Evolutionary conservation across 37 sponge, comb jelly and placozoan species (phyloP), one percentile per base, ranked within the genome.

Genomic region (Halisarca cf. caerulea): DNA sequence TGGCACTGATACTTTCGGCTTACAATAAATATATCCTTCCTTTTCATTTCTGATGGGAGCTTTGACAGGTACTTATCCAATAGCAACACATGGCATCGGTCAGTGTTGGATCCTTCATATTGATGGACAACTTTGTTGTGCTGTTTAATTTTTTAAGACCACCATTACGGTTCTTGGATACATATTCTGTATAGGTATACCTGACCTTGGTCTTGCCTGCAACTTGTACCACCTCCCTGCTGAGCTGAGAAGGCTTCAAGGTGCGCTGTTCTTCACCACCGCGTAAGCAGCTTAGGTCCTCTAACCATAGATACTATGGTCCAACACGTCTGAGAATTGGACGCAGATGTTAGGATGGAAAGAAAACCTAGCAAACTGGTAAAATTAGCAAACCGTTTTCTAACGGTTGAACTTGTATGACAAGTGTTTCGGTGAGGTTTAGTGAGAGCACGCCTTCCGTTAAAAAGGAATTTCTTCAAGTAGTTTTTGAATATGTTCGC

Each of bases 201-300:
- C 25, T 23, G 2, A 33, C 42, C 11, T 40, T 23, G 11, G 4
- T 23, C 5, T 45, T 68, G 18, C 53, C n/a, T 1, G 72, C 59
- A 39, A 83, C 72, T 14, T 43, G 66, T 40, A 64, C 47, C 27
- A 33, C 74, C n/a, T 84, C 53, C 15, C 61, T 53, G 20, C 24
- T 64, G 30, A 83, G n/a, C 54, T 83, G 83, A 66, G 83, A 83
- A 2, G 68, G 35, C 39, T 78, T 59, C 14, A 85, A 35, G 3
- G 32, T 20, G 20, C 86, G 23, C 3, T 85, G 79, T 82, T 86
- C 87, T 17, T 43, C 20, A 5, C 87, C 73, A 21, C 87, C 81
- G 18, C 70, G 11, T 18, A 86, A 47, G 43, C 87, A 86, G n/a
- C n/a, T n/a, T n/a, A n/a, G 57, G n/a, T n/a, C n/a, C n/a, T n/a